Base-by-base conservation (phyloP, 2,888 invertebrate genomes). In the Athetis lepigone region DNA sequence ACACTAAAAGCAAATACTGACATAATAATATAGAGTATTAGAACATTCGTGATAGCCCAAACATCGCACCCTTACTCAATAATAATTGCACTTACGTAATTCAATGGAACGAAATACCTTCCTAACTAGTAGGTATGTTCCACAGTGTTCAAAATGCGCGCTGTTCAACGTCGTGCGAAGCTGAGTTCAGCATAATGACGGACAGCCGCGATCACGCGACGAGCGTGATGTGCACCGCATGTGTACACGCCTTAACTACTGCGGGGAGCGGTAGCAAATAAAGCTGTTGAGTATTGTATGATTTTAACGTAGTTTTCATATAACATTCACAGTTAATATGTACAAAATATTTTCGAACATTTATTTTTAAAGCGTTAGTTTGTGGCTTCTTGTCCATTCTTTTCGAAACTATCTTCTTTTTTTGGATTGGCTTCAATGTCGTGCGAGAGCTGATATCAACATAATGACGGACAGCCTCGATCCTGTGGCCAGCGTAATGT, bases 131-230 rank as follows among this genome's bases (percentile, higher is more conserved):
- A 2, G 8, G 3, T 18, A 37, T 2, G 7, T 40, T 19, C 9
- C 16, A 19, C 27, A 56, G 25, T 59, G 43, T 54, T 45, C 49
- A 52, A 47, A 57, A 61, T 71, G 65, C 55, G 70, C 62, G 72
- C 70, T 69, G 67, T 76, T 51, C 63, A 54, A 67, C 65, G 67
- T 78, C 72, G 76, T 69, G 75, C 73, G 75, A 64, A 72, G 68
- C 65, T 72, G 72, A 69, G 66, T 68, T 67, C 70, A 75, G 75
- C 74, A 68, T 88, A 88, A 88, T 88, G 88, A 87, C 88, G 85
- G 85, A 76, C 80, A 75, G 84, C 73, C 85, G 81, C 81, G 84
- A 87, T 88, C 91, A 91, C 91, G 91, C 90, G 86, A 90, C 81
- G 81, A 77, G 83, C 80, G 84, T 83, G 84, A 87, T 77, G 84